A percentile compares a stretch with the other conserved stretches of the same genome.
Conservation (phyloP, 2,113 vertebrate genomes). For the Rhea pennata region DNA sequence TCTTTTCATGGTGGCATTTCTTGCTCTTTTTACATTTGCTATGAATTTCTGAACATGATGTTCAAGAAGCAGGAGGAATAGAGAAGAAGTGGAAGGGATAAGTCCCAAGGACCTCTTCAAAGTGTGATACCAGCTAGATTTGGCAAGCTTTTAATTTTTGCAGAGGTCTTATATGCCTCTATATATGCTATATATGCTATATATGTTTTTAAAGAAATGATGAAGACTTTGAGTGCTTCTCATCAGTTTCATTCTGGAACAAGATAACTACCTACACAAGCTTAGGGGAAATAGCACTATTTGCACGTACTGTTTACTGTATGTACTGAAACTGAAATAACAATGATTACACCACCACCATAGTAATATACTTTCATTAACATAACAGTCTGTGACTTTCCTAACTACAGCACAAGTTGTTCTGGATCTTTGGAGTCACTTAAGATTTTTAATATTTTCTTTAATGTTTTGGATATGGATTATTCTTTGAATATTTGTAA, state of each 20-base stretch:
- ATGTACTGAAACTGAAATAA: neutral
- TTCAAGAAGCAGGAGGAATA: neutral
- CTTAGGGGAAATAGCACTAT: neutral
- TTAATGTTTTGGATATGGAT: neutral
- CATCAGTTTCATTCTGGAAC: neutral
- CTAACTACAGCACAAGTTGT: neutral
- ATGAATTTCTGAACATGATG: neutral
- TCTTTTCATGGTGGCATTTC: neutral
- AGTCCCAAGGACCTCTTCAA: neutral
- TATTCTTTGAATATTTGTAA: neutral
- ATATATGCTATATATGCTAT: too few species aligned
- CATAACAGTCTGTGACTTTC: neutral
- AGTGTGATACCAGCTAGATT: neutral
- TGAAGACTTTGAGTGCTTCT: neutral
- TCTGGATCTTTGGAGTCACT: neutral
- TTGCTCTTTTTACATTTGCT: neutral
- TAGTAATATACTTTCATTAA: neutral
- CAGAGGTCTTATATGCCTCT: neutral
- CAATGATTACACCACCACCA: neutral
- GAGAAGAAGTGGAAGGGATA: neutral
- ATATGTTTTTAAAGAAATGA: neutral
- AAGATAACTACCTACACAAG: accelerated
- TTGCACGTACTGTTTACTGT: neutral
- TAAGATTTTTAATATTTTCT: neutral
- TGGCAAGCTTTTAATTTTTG: neutral